Percentiles rank a stretch among this genome's conserved stretches.
These are phyloP conservation scores for Dendrolimus pini DNA, from an alignment of 2,888 invertebrate genomes.

Conservation along the genomic window DNA sequence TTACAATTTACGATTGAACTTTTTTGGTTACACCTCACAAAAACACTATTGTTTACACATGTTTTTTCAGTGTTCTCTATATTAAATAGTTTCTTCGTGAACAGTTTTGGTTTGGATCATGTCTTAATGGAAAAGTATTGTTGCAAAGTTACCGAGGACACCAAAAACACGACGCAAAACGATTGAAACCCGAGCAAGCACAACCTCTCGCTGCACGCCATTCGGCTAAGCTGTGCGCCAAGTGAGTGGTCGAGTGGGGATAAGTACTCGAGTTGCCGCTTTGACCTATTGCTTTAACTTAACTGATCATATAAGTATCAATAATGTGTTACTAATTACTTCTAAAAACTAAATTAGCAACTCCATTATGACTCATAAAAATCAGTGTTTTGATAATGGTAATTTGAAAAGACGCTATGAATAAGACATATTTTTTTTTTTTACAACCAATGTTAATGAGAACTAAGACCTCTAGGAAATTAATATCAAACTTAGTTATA, in stretches of 20 bases:
- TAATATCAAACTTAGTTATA: no score
- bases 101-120: slow-evolving; percentile 41
- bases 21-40: slow-evolving; percentile 27
- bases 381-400: no score
- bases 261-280: slow-evolving; percentile 51
- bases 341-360: background rate
- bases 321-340: background rate
- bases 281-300: slow-evolving; percentile 44
- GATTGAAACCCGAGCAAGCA: slow-evolving; percentile 37
- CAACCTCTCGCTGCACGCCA: slow-evolving; percentile 63
- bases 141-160: slow-evolving; percentile 44
- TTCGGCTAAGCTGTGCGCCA: slow-evolving; percentile 34
- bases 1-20: slow-evolving; percentile 24
- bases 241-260: slow-evolving; percentile 42
- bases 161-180: slow-evolving; percentile 53
- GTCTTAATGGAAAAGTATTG: slow-evolving; percentile 39
- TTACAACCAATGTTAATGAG: no score
- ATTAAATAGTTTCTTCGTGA: slow-evolving; percentile 17
- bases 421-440: no score
- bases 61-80: slow-evolving; percentile 17
- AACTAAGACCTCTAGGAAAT: no score
- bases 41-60: slow-evolving; percentile 38
- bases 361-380: no score
- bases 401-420: no score
- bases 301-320: background rate